These are phyloP conservation scores for Drosophila mimetica DNA, from an alignment of 2,888 invertebrate species.

Conservation along the genomic window DNA sequence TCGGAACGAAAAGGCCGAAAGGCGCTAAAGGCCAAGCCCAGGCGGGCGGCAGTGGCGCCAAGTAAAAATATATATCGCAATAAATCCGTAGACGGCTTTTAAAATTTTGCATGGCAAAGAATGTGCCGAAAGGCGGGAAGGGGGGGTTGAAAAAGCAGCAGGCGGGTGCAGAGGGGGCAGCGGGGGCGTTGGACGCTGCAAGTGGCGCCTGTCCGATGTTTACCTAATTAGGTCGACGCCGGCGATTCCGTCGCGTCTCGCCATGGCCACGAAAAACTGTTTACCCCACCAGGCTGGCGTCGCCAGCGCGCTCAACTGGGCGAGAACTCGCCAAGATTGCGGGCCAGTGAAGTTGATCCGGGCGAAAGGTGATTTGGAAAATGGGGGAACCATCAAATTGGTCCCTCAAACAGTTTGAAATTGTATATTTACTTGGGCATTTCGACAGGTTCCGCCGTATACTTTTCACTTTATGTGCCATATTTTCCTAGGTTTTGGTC, in stretches of 20 bases:
- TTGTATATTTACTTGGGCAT: not conserved
- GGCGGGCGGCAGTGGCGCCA: slow-evolving; percentile 39
- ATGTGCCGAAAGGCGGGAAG: slow-evolving; percentile 35
- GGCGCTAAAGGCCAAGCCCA: slow-evolving; percentile 34
- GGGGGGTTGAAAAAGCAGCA: not conserved
- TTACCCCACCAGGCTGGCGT: slow-evolving; percentile 37
- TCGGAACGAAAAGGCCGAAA: slow-evolving; percentile 33
- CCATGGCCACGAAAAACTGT: slow-evolving; percentile 49
- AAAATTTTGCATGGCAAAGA: slow-evolving; percentile 53
- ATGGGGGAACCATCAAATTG: slow-evolving; percentile 5
- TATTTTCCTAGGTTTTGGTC: not conserved
- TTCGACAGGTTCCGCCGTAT: not conserved
- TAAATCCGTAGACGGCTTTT: slow-evolving; percentile 56
- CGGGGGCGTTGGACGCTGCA: slow-evolving; percentile 40
- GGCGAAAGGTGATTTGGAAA: slow-evolving; percentile 29
- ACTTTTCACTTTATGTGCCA: not conserved
- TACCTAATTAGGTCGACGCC: slow-evolving; percentile 65
- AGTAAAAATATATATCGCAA: slow-evolving; percentile 56
- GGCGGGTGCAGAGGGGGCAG: slow-evolving; percentile 17
- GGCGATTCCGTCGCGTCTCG: slow-evolving; percentile 45
- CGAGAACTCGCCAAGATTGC: slow-evolving; percentile 28
- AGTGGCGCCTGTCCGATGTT: slow-evolving; percentile 63
- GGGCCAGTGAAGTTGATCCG: slow-evolving; percentile 27
- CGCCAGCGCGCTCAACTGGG: slow-evolving; percentile 17
- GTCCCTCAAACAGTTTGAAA: not conserved